Conservation (phyloP, 2,113 vertebrate genomes). For the Hypanus sabinus region DNA sequence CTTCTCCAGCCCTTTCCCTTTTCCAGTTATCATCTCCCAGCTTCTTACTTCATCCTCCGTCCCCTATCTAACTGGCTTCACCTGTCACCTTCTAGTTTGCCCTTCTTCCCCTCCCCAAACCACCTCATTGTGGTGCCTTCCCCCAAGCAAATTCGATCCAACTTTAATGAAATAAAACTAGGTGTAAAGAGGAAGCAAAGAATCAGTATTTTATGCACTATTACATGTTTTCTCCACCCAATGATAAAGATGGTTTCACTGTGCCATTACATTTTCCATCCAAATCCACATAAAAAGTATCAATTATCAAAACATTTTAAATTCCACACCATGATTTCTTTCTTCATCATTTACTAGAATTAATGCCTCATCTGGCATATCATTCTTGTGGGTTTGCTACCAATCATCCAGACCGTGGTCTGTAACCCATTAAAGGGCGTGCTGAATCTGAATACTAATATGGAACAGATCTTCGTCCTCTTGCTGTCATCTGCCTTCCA, state of each 20-base stretch:
- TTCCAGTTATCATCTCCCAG: too few species aligned
- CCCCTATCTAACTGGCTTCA: too few species aligned
- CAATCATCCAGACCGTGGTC: not conserved
- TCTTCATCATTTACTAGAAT: not conserved
- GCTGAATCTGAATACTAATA: not conserved
- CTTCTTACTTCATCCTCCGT: too few species aligned
- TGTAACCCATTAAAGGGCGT: not conserved
- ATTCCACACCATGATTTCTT: not conserved
- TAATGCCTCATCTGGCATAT: not conserved
- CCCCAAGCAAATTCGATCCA: too few species aligned
- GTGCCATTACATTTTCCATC: not conserved
- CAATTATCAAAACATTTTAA: not conserved
- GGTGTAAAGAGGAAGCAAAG: not conserved
- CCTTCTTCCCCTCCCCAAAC: too few species aligned
- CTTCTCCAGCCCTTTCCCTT: too few species aligned
- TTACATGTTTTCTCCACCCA: not conserved
- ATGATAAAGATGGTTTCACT: not conserved
- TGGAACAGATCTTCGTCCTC: not conserved
- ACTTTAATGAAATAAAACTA: too few species aligned
- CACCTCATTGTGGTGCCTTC: too few species aligned
- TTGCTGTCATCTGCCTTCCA: conserved; percentile 4
- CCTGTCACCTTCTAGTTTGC: too few species aligned
- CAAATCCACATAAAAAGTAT: not conserved
- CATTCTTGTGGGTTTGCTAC: not conserved
- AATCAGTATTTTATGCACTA: not conserved